Evolutionary conservation across 2,888 invertebrate species (phyloP), one percentile per base, ranked within the genome.

Genomic region (Xylota segnis): DNA sequence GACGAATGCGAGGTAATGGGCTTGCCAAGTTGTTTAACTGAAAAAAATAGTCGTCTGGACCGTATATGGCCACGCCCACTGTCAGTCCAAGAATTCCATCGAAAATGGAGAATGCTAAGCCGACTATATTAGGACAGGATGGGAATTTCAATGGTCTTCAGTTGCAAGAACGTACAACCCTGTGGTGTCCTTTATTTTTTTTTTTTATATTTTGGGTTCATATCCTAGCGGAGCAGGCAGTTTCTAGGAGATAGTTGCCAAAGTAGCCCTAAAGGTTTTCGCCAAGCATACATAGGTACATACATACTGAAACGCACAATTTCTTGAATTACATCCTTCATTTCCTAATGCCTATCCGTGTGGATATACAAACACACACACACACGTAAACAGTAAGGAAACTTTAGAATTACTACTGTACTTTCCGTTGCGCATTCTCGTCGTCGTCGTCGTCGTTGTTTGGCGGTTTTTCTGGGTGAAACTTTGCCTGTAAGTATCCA

Each of bases 291-390:
- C 34, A 5, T 3, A 6, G 29, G 29, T 29, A 29, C 5, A 29
- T 29, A 3, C 32, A 7, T 27, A 4, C 34, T 66, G n/a, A 66
- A 76, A 65, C 45, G 65, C 58, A 40, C 56, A 65, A 63, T 74
- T 63, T 63, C 74, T 54, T 34, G 43, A 75, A 75, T 65, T 50
- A 66, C 65, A 66, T 75, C 23, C 37, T 58, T 66, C 47, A 56
- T 65, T 14, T n/a, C 16, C 12, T 32, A 18, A 47, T 23, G 10
- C 18, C 2, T 10, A 27, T 5, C 7, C 9, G 0, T 37, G 2
- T 37, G 2, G 37, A 2, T 40, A 40, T 40, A 27, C 18, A 0
- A 3, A 45, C 5, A n/a, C 29, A 14, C 7, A 14, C 4, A 18
- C 4, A 43, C 12, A 23, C 27, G 14, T n/a, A n/a, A n/a, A n/a